phyloP scores from a whole-genome alignment of 2,797 vertebrate genomes.

The Chelmon rostratus region DNA sequence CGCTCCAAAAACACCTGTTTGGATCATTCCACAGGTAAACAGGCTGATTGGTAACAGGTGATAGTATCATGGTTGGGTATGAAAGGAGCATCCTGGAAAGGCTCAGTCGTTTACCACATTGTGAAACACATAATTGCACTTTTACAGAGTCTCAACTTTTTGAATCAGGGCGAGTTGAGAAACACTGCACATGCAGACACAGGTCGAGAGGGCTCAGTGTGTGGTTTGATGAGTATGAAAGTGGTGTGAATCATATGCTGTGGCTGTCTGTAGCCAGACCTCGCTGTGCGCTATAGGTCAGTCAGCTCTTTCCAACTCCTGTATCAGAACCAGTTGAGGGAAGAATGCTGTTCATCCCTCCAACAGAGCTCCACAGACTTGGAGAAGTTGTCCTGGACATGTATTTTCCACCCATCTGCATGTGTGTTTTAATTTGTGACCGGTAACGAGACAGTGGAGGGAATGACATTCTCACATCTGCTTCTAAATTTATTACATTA shows the following conservation, averaged over 20 bases:
- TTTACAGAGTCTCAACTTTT: too few species aligned
- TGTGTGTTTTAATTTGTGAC: slow-evolving; percentile 1
- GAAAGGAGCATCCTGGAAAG: too few species aligned
- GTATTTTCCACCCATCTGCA: background rate
- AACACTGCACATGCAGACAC: background rate
- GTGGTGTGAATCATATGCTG: background rate
- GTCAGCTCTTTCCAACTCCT: too few species aligned
- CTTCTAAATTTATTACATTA: slow-evolving; percentile 38
- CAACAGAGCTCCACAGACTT: background rate
- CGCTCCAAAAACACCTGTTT: too few species aligned
- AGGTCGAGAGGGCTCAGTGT: background rate
- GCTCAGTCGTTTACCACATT: too few species aligned
- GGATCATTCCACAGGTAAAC: too few species aligned
- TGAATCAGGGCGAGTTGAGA: too few species aligned
- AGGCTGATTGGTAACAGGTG: too few species aligned
- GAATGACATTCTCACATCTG: slow-evolving; percentile 26
- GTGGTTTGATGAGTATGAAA: background rate
- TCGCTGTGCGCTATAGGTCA: too few species aligned
- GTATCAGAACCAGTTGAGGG: background rate
- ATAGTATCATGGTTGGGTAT: too few species aligned
- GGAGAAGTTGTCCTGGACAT: background rate
- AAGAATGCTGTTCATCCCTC: background rate
- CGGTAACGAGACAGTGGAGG: background rate
- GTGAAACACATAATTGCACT: too few species aligned
- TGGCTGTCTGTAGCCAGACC: too few species aligned